Evolutionary conservation across 23 tunicate genomes (phyloP), one percentile per base, ranked within the genome.

Genomic region (Corella eumyota): DNA sequence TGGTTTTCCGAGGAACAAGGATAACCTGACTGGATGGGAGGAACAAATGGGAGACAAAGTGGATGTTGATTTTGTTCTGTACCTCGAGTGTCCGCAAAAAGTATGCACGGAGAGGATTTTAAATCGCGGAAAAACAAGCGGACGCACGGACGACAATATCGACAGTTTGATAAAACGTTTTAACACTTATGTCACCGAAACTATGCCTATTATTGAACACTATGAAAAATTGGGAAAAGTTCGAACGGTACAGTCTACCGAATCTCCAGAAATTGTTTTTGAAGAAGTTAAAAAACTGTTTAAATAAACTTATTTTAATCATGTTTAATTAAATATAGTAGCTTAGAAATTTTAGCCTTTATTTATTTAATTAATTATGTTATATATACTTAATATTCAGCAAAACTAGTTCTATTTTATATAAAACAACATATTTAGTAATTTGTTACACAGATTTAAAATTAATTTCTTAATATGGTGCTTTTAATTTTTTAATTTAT

Each of bases 1-100:
- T 64, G 97, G 97, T 11, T 90, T 90, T 49, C 97, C 97, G 36
- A 58, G 98, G 45, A 91, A 91, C 60, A 38, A 75, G 28, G 98
- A 91, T 45, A 91, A 91, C 60, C 54, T 91, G 35, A 50, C 53
- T 30, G 98, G 98, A 7, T 91, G 98, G 98, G 75, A 54, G 37
- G 72, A 75, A 17, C 95, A 81, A 61, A 91, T 91, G 98, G 74
- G 61, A 22, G 92, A 64, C 0, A 81, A 81, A 75, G 77, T 70
- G 0, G 75, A 61, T 21, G 74, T 81, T 53, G 58, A 75, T 35
- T 81, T 91, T 70, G 98, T 91, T 34, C 38, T 91, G 50, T 91
- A 69, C 81, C 34, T 91, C 32, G 73, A 82, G 30, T 84, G 93
- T 40, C 80, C 92, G 0, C 74, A 81, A 62, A 61, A 65, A 30